Conservation (phyloP, 2,888 invertebrate genomes). For the Patella depressa region DNA sequence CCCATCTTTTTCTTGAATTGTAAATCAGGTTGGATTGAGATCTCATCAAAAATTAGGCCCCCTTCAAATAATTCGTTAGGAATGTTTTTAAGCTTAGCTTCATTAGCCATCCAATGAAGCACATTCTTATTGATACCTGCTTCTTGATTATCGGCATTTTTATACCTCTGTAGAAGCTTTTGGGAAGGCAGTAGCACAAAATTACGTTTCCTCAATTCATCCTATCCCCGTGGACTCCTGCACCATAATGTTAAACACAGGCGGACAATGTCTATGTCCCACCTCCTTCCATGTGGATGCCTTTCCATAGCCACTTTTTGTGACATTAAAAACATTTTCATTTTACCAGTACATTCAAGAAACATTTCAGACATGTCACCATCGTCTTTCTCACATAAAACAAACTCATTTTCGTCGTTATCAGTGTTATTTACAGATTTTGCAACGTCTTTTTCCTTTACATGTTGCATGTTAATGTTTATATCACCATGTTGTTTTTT, state of each 20-base stretch:
- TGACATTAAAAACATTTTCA: not conserved
- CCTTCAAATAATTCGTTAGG: conserved; percentile 36
- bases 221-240: conserved; percentile 34
- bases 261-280: conserved; percentile 30
- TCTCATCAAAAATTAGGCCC: conserved; percentile 38
- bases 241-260: conserved; percentile 35
- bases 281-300: not conserved
- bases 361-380: not conserved
- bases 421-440: not conserved
- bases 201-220: conserved; percentile 23
- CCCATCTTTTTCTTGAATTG: conserved; percentile 30
- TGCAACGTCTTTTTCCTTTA: not conserved
- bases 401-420: not conserved
- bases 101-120: conserved; percentile 40
- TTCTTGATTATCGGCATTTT: conserved; percentile 32
- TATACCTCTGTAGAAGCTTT: conserved; percentile 27
- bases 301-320: not conserved
- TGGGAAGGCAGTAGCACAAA: conserved; percentile 35
- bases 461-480: too few species aligned
- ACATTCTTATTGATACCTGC: conserved; percentile 37
- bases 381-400: not conserved
- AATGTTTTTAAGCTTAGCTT: conserved; percentile 31
- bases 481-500: too few species aligned
- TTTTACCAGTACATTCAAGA: not conserved
- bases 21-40: conserved; percentile 42